Base-by-base conservation (phyloP, 2,888 invertebrate species). In the Coecobrya sp. region DNA sequence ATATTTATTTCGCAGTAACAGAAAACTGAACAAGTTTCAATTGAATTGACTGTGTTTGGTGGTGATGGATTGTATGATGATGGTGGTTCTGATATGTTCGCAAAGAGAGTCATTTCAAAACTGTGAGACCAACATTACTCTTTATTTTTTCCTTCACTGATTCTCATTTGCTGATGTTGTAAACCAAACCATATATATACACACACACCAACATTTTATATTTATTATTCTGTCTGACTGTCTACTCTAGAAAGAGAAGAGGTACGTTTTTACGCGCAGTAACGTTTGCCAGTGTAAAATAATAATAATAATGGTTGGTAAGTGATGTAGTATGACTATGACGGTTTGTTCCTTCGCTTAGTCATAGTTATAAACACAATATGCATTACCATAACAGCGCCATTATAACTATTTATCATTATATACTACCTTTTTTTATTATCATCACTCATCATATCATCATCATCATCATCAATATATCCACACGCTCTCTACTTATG, bases 21-120 rank as follows among this genome's bases (percentile, higher is more conserved):
- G 65, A 5, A 65, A 55, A 65, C 84, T 59, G 79, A 79, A 79
- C 84, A 84, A 65, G 62, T 84, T 84, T 84, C 84, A 82, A 13
- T 65, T 65, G 65, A 84, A 52, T 55, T 81, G 13, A n/a, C 25
- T 0, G 19, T 45, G 13, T 49, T 10, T 65, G 65, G 27, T 65
- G 42, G 10, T 45, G 13, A n/a, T 19, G 73, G 73, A 16, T 79
- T 49, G 52, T 4, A 25, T 65, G 65, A 16, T 65, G 65, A 27
- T 30, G 65, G 25, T 22, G 22, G 25, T 59, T 22, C 45, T 85
- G 19, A 22, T 76, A 30, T 30, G 55, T 22, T 73, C 86, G 36
- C 86, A 42, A 30, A 86, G 86, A 86, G 36, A 73, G 62, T 55
- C 79, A 62, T 19, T 87, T 76, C 16, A 19, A 87, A 87, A 76